Percentiles rank a stretch among this genome's conserved stretches.
Conservation (phyloP, 2,113 vertebrate species). For the Halcyon malimbica region DNA sequence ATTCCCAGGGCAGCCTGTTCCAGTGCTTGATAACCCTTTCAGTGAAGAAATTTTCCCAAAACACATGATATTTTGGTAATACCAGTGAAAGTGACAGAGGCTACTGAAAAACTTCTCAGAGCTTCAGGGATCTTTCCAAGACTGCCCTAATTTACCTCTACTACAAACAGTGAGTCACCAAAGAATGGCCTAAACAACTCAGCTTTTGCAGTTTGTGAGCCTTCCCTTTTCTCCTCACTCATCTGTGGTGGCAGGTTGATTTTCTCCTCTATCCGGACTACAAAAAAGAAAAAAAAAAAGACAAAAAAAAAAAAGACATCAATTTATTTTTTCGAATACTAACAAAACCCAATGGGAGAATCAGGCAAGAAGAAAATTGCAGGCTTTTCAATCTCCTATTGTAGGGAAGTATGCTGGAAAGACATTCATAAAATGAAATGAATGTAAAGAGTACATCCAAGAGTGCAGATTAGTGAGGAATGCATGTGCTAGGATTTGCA, state of each 20-base stretch:
- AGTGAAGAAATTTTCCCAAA: neutral
- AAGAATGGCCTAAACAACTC: neutral
- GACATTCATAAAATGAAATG: conserved; percentile 66
- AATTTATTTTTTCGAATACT: conserved; percentile 38
- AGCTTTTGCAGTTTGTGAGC: neutral
- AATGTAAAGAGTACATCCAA: conserved; percentile 65
- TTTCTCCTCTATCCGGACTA: neutral
- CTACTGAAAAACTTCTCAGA: neutral
- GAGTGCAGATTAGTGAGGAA: conserved; percentile 54
- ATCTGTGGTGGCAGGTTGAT: conserved; percentile 15
- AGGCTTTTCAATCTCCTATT: conserved; percentile 64
- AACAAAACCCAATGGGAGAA: conserved; percentile 56
- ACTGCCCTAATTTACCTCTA: neutral
- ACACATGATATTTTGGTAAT: neutral
- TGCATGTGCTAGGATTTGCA: conserved; percentile 59
- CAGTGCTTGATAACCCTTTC: neutral
- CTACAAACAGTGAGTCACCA: neutral
- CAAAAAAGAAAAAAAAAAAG: neutral
- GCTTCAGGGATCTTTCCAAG: neutral
- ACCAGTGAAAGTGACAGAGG: neutral
- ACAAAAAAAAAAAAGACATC: neutral
- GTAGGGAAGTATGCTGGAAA: conserved; percentile 54
- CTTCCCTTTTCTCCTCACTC: neutral
- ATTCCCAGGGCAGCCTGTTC: neutral
- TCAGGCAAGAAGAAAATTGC: conserved; percentile 65